Base-by-base conservation (phyloP, 2,113 vertebrate species). In the Cairina moschata region DNA sequence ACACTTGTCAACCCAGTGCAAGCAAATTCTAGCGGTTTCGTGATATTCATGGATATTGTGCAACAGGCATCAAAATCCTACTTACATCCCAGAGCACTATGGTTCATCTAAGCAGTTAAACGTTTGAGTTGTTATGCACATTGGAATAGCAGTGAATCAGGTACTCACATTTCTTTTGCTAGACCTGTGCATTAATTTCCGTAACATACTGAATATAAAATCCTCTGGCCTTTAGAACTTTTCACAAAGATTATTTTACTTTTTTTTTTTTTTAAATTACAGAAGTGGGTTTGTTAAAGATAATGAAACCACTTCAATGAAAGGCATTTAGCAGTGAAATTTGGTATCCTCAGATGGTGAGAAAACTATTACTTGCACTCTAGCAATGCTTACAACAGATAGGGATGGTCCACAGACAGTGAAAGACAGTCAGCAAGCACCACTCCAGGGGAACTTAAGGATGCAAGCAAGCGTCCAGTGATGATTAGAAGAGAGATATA, bases 1-100 rank as follows among this genome's bases (percentile, higher is more conserved):
- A 91, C 78, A 92, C 92, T 88, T 94, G 77, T 96, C 88, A 96
- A 83, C 31, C 46, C 66, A 86, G 79, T 29, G 82, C 48, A 91
- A 91, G 73, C 31, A 84, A 89, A 79, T 66, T 95, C 62, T 50
- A 74, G 79, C 48, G 54, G 40, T 72, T 94, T 90, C 93, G 87
- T 92, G 95, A 76, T 31, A 66, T 44, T 69, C 13, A 9, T 17
- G 56, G 62, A 76, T 85, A 50, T 96, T 91, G 68, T 74, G 77
- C 65, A 67, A 92, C 9, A 65, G 66, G 83, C 72, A 92, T 46
- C 73, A 95, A 94, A 96, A 91, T 68, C 72, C 52, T 71, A 31
- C 38, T 42, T 69, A 82, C 9, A 79, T 38, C 31, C 21, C 11
- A 3, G n/a, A 72, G 38, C 71, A 58, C 76, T 28, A 44, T 2